Conservation (phyloP, 2,888 invertebrate genomes). For the Mycalesis mineus region DNA sequence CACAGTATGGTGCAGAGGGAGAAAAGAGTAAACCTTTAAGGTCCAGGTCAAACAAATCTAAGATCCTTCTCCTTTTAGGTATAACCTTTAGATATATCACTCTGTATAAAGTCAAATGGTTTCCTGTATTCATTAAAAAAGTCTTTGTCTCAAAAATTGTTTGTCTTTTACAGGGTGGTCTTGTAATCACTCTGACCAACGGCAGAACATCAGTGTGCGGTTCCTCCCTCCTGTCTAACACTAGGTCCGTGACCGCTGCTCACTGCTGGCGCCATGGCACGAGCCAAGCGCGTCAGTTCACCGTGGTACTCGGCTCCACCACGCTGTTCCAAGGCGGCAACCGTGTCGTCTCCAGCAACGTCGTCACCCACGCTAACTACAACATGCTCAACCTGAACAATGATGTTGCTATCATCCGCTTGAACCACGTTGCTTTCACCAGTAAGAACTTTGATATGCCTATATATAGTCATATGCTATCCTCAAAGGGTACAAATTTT, state of each 20-base stretch:
- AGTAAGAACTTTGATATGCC: slow-evolving; percentile 24
- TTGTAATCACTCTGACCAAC: slow-evolving; percentile 37
- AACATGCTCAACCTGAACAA: slow-evolving; percentile 10
- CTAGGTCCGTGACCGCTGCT: slow-evolving; percentile 40
- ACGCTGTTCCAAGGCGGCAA: slow-evolving; percentile 39
- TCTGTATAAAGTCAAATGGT: too few species aligned
- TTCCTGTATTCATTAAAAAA: too few species aligned
- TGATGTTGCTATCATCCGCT: slow-evolving; percentile 21
- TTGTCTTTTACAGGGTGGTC: slow-evolving; percentile 13
- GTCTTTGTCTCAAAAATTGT: too few species aligned
- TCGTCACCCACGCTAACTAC: slow-evolving; percentile 37
- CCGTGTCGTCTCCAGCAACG: slow-evolving; percentile 33
- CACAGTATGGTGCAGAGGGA: too few species aligned
- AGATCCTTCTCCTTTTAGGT: too few species aligned
- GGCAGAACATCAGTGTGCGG: slow-evolving; percentile 42
- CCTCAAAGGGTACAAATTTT: too few species aligned
- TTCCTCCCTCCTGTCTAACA: slow-evolving; percentile 44
- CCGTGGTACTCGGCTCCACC: slow-evolving; percentile 41
- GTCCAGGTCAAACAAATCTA: too few species aligned
- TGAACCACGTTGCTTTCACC: slow-evolving; percentile 11
- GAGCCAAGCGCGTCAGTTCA: slow-evolving; percentile 39
- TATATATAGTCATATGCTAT: too few species aligned
- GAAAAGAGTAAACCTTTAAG: too few species aligned
- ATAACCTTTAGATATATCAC: too few species aligned
- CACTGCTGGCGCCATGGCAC: slow-evolving; percentile 44